Conservation (phyloP, 2,888 invertebrate genomes). For the Drosophila recens region DNA sequence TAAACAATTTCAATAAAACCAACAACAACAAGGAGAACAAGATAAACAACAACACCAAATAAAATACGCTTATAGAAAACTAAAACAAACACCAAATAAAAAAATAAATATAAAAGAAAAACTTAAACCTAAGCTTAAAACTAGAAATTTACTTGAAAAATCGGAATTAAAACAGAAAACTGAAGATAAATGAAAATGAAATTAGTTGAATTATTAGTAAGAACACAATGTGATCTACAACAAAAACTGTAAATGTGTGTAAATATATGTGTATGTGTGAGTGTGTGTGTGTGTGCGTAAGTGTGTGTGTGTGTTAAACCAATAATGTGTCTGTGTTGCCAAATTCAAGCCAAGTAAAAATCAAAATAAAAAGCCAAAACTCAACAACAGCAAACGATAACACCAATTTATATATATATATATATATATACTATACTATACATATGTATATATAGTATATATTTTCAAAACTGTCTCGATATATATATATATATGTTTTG, state of each 20-base stretch:
- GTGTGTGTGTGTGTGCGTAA: conserved; percentile 8
- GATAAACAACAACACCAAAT: conserved; percentile 45
- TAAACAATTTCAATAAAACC: conserved; percentile 25
- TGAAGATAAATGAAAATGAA: background rate
- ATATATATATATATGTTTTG: conserved; percentile 16
- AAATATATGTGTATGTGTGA: conserved; percentile 16
- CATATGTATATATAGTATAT: background rate
- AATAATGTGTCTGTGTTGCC: conserved; percentile 41
- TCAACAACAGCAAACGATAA: conserved; percentile 17
- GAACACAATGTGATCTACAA: conserved; percentile 39
- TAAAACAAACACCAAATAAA: conserved; percentile 18
- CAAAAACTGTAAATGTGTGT: conserved; percentile 10
- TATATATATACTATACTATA: background rate
- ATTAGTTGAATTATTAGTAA: background rate
- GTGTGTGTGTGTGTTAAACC: conserved; percentile 2
- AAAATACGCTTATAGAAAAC: conserved; percentile 32
- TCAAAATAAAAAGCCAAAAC: conserved; percentile 18
- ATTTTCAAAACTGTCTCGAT: background rate
- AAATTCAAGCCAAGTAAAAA: conserved; percentile 18
- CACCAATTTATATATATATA: conserved; percentile 12
- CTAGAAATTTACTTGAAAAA: conserved; percentile 1
- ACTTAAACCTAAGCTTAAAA: conserved; percentile 23
- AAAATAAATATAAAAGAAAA: conserved; percentile 14
- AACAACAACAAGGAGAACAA: conserved; percentile 24
- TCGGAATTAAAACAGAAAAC: background rate